Base-by-base conservation (phyloP, 2,888 invertebrate genomes). In the Ditula angustiorana region DNA sequence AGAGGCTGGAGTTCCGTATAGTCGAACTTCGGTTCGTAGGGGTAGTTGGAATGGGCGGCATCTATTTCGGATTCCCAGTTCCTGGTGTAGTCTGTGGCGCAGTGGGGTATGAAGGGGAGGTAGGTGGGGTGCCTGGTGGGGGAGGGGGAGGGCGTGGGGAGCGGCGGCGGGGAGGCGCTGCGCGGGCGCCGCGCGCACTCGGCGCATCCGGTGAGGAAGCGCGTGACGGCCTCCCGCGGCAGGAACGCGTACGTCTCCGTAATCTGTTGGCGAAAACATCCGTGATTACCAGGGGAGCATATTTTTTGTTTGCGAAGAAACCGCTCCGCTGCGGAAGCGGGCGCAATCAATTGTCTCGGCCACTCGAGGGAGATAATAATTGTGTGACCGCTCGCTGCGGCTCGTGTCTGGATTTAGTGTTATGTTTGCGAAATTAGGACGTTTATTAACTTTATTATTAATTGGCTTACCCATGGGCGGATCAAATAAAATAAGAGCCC, bases 211-310 rank as follows among this genome's bases (percentile, higher is more conserved):
- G 98, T 96, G 66, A 99, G 95, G 93, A 99, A 99, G 77, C 98
- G 96, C 66, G 99, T 99, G 83, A 99, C 98, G 55, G 99, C 98
- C 90, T 99, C 99, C 64, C 99, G 95, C 3, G 99, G 99, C 76
- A 99, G 94, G 85, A 98, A 99, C 56, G 98, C 98, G 93, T 98
- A 99, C 67, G 97, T 98, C 93, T 99, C 98, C 58, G 98, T 98
- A 81, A 99, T 98, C 99, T 99, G 95, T 66, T 93, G 94, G 81
- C 81, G 82, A 85, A 86, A 80, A 79, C 77, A 78, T 77, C 74
- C 75, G 72, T 73, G 72, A 78, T 80, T 75, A 79, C 62, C 49
- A 37, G 37, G 56, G n/a, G 21, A 56, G 59, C 56, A 56, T 50
- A 59, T 28, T 47, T 58, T 58, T 47, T 62, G 61, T 49, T 57